Base-by-base conservation (phyloP, 2,797 vertebrate genomes). In the Bovichtus diacanthus region DNA sequence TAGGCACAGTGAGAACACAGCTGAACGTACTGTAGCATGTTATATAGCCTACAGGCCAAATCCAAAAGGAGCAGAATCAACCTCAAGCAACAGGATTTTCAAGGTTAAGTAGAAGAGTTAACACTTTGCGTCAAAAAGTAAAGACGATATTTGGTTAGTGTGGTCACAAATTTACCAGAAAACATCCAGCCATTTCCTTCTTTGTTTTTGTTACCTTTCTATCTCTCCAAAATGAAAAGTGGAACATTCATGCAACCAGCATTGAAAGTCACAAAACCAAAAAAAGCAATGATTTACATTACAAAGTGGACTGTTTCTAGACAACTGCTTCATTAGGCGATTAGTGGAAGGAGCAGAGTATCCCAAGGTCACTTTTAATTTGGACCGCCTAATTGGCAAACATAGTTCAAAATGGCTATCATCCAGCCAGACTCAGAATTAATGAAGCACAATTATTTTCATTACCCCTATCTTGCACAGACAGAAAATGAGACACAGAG, bases 321-420 rank as follows among this genome's bases (percentile, higher is more conserved):
- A 96, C 95, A 95, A 96, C 94, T 95, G 94, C 95, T 96, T 97
- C 95, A 96, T 97, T 97, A 97, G 95, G 92, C 91, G 89, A 95
- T 78, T 93, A 96, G 93, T 96, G 94, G 95, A 94, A 95, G 95
- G 94, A 94, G 92, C 95, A 90, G 93, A 95, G 95, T 94, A 95
- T 95, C 96, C 97, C 96, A 97, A 98, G 97, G 97, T 99, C 97
- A 98, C 95, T 97, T 97, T 97, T 97, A 96, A 99, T 98, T 99
- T 97, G 96, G 96, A 96, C 96, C 85, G 94, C 92, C 96, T 98
- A 99, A 99, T 98, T 98, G 97, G 97, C 96, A 98, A 98, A 98
- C 96, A 97, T 95, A 96, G 95, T 96, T 98, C 96, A 97, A 97
- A 98, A 98, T 97, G 96, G 96, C 96, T 96, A 96, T 97, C 96